Percentiles rank a stretch among this genome's conserved stretches.
Conservation (phyloP, 2,888 invertebrate species). For the Listrodromus nycthemerus region DNA sequence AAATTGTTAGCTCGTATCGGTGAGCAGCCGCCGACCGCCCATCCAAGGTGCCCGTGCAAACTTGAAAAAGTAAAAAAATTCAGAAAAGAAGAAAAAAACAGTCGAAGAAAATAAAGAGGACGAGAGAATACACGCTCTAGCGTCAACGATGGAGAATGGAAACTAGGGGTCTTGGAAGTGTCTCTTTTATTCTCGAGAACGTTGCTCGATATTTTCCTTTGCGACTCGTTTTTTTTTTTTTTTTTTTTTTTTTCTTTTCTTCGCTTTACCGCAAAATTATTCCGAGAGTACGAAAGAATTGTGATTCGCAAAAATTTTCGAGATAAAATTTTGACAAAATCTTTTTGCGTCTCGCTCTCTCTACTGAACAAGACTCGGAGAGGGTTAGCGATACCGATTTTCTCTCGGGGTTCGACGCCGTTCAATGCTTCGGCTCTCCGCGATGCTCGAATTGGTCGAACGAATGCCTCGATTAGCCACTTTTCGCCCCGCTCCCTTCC, state of each 20-base stretch:
- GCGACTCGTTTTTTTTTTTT: neutral
- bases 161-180: slow-evolving; percentile 1
- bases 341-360: neutral
- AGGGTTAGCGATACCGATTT: no score
- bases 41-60: neutral
- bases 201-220: slow-evolving; percentile 18
- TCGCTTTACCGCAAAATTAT: neutral
- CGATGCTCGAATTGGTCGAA: slow-evolving; percentile 19
- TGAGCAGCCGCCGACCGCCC: slow-evolving; percentile 20
- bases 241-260: neutral
- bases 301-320: neutral
- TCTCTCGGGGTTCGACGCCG: neutral
- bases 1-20: slow-evolving; percentile 74
- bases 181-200: neutral
- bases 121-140: slow-evolving; percentile 2
- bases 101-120: slow-evolving; percentile 49
- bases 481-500: slow-evolving; percentile 21
- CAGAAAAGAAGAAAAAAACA: no score
- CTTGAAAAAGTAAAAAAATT: slow-evolving; percentile 49
- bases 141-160: neutral
- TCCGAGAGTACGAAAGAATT: slow-evolving; percentile 2
- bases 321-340: neutral
- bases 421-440: neutral
- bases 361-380: no score
- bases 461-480: slow-evolving; percentile 55